Evolutionary conservation across 2,113 vertebrate species (phyloP).

Genomic region (Megalops atlanticus): DNA sequence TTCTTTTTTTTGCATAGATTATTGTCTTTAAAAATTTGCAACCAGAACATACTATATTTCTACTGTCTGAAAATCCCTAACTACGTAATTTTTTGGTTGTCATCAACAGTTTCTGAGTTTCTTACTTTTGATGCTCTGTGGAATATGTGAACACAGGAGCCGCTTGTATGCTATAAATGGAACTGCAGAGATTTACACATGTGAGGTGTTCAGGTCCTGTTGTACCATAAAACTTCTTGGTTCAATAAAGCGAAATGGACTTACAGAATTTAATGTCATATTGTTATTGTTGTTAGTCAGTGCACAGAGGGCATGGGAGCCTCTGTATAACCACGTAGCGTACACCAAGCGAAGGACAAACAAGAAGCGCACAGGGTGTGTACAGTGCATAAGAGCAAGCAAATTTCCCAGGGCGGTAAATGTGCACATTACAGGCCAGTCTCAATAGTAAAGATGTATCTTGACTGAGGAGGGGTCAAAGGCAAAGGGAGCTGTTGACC

Average conservation of each 20-base stretch:
- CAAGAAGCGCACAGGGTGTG: not conserved
- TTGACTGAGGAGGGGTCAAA: too few species aligned
- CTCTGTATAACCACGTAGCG: not conserved
- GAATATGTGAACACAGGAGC: not conserved
- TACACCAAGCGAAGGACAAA: not conserved
- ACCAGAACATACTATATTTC: too few species aligned
- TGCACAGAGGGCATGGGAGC: not conserved
- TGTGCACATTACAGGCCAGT: too few species aligned
- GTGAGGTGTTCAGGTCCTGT: conserved; percentile 13
- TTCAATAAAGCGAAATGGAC: conserved; percentile 14
- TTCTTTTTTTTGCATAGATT: too few species aligned
- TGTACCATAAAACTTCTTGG: conserved; percentile 18
- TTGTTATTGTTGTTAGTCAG: not conserved
- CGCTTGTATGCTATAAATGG: conserved; percentile 17
- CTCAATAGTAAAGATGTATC: too few species aligned
- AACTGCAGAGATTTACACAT: conserved; percentile 19
- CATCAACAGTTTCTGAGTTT: too few species aligned
- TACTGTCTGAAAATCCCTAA: too few species aligned
- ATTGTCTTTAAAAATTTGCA: too few species aligned
- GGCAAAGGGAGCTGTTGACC: not conserved
- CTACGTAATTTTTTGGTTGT: too few species aligned
- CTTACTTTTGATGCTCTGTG: not conserved
- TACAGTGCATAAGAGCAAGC: not conserved
- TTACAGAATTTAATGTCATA: not conserved
- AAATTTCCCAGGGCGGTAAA: too few species aligned